Conservation (phyloP, 2,113 vertebrate species). For the Dromiciops gliroides region DNA sequence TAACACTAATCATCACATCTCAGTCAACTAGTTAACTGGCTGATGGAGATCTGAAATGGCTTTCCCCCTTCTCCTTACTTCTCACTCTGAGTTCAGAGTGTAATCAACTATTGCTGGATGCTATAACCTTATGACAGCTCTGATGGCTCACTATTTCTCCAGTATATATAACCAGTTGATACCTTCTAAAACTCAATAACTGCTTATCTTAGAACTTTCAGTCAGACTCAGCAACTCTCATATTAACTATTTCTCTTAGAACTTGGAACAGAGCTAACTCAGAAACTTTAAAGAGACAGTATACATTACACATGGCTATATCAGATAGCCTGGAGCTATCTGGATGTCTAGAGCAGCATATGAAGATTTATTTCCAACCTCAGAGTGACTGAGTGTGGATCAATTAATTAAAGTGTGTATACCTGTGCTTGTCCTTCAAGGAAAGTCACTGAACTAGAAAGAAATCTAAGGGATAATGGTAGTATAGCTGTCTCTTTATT, state of each 20-base stretch:
- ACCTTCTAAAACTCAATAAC: neutral
- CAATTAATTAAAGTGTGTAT: neutral
- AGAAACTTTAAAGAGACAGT: neutral
- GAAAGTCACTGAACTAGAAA: neutral
- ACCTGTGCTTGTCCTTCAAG: neutral
- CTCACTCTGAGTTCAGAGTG: neutral
- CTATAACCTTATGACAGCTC: neutral
- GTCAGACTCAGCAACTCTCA: neutral
- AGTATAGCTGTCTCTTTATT: neutral
- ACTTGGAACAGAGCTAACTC: neutral
- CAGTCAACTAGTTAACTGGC: neutral
- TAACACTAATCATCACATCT: neutral
- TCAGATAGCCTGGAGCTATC: too few relatives aligned
- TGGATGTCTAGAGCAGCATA: neutral
- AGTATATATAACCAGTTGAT: neutral
- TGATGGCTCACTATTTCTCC: neutral
- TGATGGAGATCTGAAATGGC: neutral
- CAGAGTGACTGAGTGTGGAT: neutral
- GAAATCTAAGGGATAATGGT: neutral
- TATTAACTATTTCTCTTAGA: neutral
- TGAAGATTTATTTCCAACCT: neutral
- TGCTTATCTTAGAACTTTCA: neutral
- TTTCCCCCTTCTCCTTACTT: neutral
- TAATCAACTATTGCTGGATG: too few relatives aligned
- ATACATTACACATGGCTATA: neutral